Evolutionary conservation across 2,797 vertebrate species (phyloP).

Genomic region (Ispidina picta): DNA sequence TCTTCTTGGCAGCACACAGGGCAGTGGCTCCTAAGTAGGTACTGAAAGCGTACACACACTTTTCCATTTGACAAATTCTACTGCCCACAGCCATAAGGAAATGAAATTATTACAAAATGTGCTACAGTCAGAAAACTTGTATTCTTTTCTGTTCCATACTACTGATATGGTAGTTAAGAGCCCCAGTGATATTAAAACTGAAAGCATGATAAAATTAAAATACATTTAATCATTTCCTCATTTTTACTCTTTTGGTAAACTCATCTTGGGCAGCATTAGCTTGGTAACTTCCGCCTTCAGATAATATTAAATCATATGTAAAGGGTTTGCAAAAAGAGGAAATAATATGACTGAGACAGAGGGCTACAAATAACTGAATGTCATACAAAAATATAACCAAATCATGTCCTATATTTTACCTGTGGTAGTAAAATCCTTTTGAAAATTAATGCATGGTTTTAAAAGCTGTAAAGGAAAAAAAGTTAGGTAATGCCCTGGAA

Average conservation of each 20-base stretch:
- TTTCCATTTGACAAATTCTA: not conserved
- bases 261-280: not conserved
- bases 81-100: not conserved
- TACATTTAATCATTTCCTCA: slow-evolving; percentile 11
- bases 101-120: not conserved
- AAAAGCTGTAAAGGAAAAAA: not conserved
- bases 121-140: not conserved
- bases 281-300: slow-evolving; percentile 10
- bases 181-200: not conserved
- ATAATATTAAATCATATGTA: not conserved
- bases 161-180: not conserved
- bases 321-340: slow-evolving; percentile 11
- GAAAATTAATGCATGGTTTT: not conserved
- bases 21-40: not conserved
- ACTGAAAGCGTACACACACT: accelerated
- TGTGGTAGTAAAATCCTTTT: not conserved
- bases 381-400: not conserved
- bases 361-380: not conserved
- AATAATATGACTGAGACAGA: not conserved
- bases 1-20: not conserved
- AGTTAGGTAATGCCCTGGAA: not conserved
- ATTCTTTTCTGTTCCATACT: not conserved
- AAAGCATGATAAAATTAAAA: slow-evolving; percentile 14
- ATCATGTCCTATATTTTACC: not conserved
- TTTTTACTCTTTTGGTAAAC: not conserved